Evolutionary conservation across 2,113 vertebrate genomes (phyloP), one percentile per base, ranked within the genome.

Genomic region (Pelusios castaneus): DNA sequence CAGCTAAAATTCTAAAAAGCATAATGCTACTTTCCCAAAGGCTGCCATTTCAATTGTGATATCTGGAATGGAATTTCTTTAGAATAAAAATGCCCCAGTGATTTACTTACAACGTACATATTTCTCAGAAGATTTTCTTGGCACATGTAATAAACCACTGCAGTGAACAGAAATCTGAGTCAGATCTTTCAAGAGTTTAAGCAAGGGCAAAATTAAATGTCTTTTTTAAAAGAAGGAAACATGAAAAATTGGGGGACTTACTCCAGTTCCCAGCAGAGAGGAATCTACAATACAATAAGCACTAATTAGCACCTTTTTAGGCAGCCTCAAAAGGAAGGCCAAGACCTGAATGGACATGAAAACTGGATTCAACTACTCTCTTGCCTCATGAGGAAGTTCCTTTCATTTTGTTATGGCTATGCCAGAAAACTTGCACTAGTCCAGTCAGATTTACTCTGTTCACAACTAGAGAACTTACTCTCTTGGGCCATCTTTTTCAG

Each of bases 321-420:
- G 4, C 51, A 81, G 55, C 6, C 29, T 27, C 38, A 83, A 31
- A 19, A 5, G 24, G 70, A 87, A 83, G 31, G 10, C 25, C 31
- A 43, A 78, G 25, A 31, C 38, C 54, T 13, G 49, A 1, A 58
- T 0, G 1, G 13, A 13, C 34, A 41, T 1, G 10, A 79, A 31
- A 87, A 87, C 31, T 87, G 21, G 70, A 45, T 16, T 8, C 3
- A 47, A 56, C 13, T n/a, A 56, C 4, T 8, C 49, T 16, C 55
- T 31, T n/a, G 17, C 11, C 12, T 14, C 41, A 6, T 51, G 67
- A 24, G 22, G 63, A 80, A 8, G 11, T 84, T 84, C 25, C 41
- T 58, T 73, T n/a, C n/a, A 58, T 67, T 70, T 58, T 10, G 4
- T 13, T 47, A 67, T 2, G 11, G 3, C 3, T 55, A 25, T 47